These are phyloP conservation scores for Anguilla rostrata DNA, from an alignment of 2,113 vertebrate genomes.

Conservation along the genomic window DNA sequence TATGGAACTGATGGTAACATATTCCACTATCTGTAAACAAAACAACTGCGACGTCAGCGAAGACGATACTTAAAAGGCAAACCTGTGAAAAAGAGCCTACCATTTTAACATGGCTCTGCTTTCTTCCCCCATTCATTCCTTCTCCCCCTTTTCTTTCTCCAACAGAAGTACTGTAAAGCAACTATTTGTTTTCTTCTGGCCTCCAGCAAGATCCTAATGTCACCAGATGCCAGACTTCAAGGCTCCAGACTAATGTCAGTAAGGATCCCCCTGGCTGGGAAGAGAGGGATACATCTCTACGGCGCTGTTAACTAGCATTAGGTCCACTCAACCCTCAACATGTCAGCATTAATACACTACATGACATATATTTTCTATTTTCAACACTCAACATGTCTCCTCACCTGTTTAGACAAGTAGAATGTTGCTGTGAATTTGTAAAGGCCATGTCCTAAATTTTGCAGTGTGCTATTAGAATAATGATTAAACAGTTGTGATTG, in stretches of 20 bases:
- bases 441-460: background rate
- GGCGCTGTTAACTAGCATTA: conserved; percentile 47
- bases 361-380: background rate
- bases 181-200: conserved; percentile 61
- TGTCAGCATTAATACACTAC: background rate
- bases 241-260: conserved; percentile 49
- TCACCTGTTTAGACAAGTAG: background rate
- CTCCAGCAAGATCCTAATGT: conserved; percentile 53
- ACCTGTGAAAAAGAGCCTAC: conserved; percentile 33
- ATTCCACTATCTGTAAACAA: background rate
- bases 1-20: background rate
- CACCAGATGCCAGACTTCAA: conserved; percentile 60
- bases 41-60: conserved; percentile 8
- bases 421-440: background rate
- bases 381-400: background rate
- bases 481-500: background rate
- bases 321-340: background rate
- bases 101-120: conserved; percentile 46
- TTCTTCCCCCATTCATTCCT: conserved; percentile 27
- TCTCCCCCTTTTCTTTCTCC: conserved; percentile 27
- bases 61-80: conserved; percentile 31
- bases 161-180: conserved; percentile 49
- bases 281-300: conserved; percentile 45
- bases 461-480: background rate
- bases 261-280: conserved; percentile 45